Evolutionary conservation across 2,888 invertebrate species (phyloP).

Genomic region (Drosophila vallismaia): DNA sequence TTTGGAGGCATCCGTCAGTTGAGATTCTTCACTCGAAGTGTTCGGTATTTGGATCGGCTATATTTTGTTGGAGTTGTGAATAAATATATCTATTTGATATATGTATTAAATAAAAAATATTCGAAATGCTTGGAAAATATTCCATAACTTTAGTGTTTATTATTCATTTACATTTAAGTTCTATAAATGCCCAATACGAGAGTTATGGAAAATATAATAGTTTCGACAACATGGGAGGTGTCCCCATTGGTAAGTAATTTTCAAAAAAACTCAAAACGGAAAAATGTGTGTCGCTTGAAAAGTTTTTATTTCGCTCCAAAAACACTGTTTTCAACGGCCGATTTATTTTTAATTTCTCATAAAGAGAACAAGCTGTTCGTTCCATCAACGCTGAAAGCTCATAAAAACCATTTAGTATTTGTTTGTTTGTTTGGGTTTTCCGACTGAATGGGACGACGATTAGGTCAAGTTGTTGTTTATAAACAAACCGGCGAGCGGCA

Average conservation of each 20-base stretch:
- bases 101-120: conserved; percentile 20
- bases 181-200: conserved; percentile 50
- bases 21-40: conserved; percentile 33
- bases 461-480: conserved; percentile 72
- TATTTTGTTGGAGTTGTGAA: conserved; percentile 10
- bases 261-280: conserved; percentile 4
- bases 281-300: conserved; percentile 43
- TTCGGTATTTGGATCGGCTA: conserved; percentile 14
- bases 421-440: conserved; percentile 62
- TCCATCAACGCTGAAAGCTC: conserved; percentile 75
- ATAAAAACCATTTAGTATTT: conserved; percentile 70
- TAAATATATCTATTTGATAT: conserved; percentile 24
- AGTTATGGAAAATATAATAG: conserved; percentile 50
- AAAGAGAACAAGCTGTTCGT: conserved; percentile 73
- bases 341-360: conserved; percentile 76
- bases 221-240: conserved; percentile 49
- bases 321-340: conserved; percentile 48
- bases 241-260: conserved; percentile 69
- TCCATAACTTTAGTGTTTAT: conserved; percentile 21
- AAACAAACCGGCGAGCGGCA: conserved; percentile 64
- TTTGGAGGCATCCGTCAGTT: conserved; percentile 48
- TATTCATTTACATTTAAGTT: conserved; percentile 9
- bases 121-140: conserved; percentile 43
- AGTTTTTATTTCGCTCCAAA: conserved; percentile 30
- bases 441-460: conserved; percentile 35